A percentile compares a stretch with the other conserved stretches of the same genome.
Evolutionary conservation across 2,888 invertebrate species (phyloP).

Genomic region (Imbricaverruca yamaguchii): DNA sequence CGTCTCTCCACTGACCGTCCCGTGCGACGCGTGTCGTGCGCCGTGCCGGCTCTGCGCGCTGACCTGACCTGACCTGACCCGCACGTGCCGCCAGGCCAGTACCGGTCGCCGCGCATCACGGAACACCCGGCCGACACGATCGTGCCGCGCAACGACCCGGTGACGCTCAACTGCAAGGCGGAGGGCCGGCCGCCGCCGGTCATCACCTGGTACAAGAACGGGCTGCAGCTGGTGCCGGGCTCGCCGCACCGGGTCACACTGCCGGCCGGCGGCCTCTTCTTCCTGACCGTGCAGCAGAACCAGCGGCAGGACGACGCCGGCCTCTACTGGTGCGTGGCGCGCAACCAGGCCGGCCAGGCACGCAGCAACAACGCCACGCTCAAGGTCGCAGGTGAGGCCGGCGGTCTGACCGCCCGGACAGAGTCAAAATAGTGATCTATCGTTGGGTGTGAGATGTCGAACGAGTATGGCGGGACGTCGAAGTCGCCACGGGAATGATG

Average conservation of each 20-base stretch:
- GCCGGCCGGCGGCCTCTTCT: slow-evolving; percentile 85
- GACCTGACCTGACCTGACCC: too few species aligned
- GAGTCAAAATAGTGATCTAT: too few species aligned
- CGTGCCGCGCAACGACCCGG: slow-evolving; percentile 92
- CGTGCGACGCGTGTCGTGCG: too few species aligned
- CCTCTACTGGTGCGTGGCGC: slow-evolving; percentile 93
- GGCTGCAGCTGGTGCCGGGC: slow-evolving; percentile 50
- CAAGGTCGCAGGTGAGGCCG: slow-evolving; percentile 77
- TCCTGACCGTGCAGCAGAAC: slow-evolving; percentile 87
- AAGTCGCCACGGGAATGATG: too few species aligned
- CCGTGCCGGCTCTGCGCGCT: too few species aligned
- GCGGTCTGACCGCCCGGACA: too few species aligned
- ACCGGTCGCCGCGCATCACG: slow-evolving; percentile 78
- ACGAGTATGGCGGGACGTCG: too few species aligned
- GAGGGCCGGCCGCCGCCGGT: slow-evolving; percentile 86
- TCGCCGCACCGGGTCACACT: slow-evolving; percentile 71
- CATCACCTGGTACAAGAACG: slow-evolving; percentile 92
- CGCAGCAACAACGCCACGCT: slow-evolving; percentile 89
- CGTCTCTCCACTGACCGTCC: too few species aligned
- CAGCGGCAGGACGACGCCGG: slow-evolving; percentile 53
- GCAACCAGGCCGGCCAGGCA: slow-evolving; percentile 80
- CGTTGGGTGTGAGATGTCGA: too few species aligned
- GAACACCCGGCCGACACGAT: slow-evolving; percentile 96
- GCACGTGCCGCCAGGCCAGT: slow-evolving; percentile 26
- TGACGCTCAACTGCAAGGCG: slow-evolving; percentile 93